Percentiles rank a stretch among this genome's conserved stretches.
phyloP scores from a whole-genome alignment of 2,888 invertebrate species.

The Theodoxus fluviatilis region DNA sequence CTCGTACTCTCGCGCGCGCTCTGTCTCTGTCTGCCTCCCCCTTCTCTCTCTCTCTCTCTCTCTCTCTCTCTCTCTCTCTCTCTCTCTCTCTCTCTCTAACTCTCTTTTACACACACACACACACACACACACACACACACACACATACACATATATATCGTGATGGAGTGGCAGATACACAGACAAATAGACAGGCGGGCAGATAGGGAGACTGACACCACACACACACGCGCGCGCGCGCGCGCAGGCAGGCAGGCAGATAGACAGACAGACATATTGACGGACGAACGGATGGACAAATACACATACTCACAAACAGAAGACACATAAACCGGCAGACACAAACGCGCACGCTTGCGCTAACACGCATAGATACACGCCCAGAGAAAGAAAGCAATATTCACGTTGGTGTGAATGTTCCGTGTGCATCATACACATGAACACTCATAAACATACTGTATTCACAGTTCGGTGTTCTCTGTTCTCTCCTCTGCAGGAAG shows the following conservation, averaged over 20 bases:
- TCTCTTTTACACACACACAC: neutral
- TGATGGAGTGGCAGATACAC: neutral
- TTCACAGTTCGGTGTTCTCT: neutral
- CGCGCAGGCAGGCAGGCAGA: too few relatives aligned
- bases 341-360: too few relatives aligned
- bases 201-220: too few relatives aligned
- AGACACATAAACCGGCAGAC: neutral
- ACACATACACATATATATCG: neutral
- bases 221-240: too few relatives aligned
- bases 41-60: neutral
- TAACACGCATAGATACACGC: too few relatives aligned
- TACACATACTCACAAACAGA: neutral
- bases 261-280: too few relatives aligned
- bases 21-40: slow-evolving; percentile 3
- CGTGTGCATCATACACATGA: neutral
- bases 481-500: slow-evolving; percentile 24
- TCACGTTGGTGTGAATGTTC: neutral
- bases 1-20: neutral
- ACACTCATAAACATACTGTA: neutral
- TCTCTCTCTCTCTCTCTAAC: neutral
- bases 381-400: neutral
- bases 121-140: neutral
- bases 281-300: too few relatives aligned
- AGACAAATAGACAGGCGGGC: too few relatives aligned
- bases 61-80: neutral